Conservation (phyloP, 1,140 invertebrate genomes). For the Colletes latitarsis region DNA sequence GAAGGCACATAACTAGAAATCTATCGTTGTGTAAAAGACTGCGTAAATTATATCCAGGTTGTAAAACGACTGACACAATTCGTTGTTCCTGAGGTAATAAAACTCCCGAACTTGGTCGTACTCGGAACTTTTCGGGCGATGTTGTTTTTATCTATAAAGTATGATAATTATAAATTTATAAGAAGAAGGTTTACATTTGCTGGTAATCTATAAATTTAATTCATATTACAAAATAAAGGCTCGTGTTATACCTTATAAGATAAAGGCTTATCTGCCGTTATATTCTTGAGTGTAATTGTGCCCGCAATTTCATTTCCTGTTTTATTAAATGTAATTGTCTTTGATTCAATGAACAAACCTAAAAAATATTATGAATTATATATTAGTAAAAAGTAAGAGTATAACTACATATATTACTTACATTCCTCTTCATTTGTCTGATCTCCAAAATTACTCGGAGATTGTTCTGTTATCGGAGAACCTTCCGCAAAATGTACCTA, state of each 20-base stretch:
- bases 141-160: conserved; percentile 86
- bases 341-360: conserved; percentile 81
- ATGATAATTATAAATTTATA: conserved; percentile 11
- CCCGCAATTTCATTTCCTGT: conserved; percentile 85
- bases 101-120: conserved; percentile 91
- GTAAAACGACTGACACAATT: conserved; percentile 81
- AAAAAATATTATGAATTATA: conserved; percentile 47
- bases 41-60: conserved; percentile 81
- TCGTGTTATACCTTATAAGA: conserved; percentile 86
- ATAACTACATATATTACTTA: conserved; percentile 56
- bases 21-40: conserved; percentile 84
- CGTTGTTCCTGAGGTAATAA: conserved; percentile 82
- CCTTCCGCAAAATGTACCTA: conserved; percentile 84
- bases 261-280: conserved; percentile 83
- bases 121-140: conserved; percentile 93
- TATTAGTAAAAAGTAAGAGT: conserved; percentile 12
- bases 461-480: conserved; percentile 81
- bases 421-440: conserved; percentile 69
- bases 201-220: neutral
- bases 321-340: conserved; percentile 84
- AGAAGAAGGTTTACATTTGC: too few relatives aligned
- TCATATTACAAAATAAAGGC: conserved; percentile 9
- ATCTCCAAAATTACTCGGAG: conserved; percentile 70
- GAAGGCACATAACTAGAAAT: conserved; percentile 87
- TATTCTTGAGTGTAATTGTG: conserved; percentile 86